Percentiles rank a stretch among this genome's conserved stretches.
phyloP scores from a whole-genome alignment of 2,888 invertebrate genomes.

The Busseola fusca region DNA sequence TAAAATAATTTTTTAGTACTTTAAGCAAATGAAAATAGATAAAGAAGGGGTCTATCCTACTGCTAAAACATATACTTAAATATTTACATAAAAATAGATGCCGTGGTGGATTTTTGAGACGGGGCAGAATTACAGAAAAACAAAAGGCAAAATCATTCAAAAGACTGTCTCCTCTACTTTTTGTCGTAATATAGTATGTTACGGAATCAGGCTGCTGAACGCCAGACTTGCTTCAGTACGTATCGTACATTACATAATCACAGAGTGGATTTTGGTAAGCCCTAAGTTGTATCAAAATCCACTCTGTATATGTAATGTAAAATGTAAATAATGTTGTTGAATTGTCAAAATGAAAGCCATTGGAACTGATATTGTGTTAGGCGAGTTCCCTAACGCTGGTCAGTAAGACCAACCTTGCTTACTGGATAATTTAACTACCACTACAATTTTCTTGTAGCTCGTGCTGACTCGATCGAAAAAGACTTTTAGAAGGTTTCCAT shows the following conservation, averaged over 20 bases:
- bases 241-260: too few relatives aligned
- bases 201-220: too few relatives aligned
- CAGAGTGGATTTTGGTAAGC: background rate
- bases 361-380: background rate
- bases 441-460: background rate
- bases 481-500: background rate
- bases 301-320: background rate
- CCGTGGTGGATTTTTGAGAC: background rate
- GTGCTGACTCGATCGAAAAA: background rate
- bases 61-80: background rate
- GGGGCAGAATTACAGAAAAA: background rate
- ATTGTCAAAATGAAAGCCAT: background rate
- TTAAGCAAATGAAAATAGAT: background rate
- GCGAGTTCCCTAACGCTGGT: background rate
- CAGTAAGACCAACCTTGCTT: background rate
- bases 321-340: background rate
- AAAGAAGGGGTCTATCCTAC: background rate
- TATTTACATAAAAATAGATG: background rate
- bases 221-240: too few relatives aligned
- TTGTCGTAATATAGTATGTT: background rate
- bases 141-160: too few relatives aligned
- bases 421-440: background rate
- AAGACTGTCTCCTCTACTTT: background rate
- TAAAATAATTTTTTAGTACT: slow-evolving; percentile 12
- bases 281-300: background rate